A percentile compares a stretch with the other conserved stretches of the same genome.
These are phyloP conservation scores for Mesaphorura yosii DNA, from an alignment of 1,140 invertebrate species.

Conservation along the genomic window DNA sequence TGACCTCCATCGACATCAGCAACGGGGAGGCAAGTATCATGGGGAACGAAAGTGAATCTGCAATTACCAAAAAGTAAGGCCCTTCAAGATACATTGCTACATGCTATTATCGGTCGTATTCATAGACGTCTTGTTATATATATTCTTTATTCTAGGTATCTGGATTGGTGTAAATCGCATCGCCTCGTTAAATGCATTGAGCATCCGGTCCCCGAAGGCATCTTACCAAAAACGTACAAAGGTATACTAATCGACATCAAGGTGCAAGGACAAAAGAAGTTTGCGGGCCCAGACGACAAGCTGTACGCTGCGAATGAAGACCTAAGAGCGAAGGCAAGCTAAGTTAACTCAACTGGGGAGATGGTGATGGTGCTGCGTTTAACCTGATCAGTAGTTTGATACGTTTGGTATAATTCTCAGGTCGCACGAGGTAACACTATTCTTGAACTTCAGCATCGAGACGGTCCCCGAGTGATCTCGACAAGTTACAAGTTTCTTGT, in stretches of 20 bases:
- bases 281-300: slow-evolving; percentile 26
- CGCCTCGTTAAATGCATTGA: slow-evolving; percentile 23
- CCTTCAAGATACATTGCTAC: too few species aligned
- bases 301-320: slow-evolving; percentile 27
- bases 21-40: too few species aligned
- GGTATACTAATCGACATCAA: slow-evolving; percentile 30
- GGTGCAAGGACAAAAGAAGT: slow-evolving; percentile 20
- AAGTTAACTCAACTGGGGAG: too few species aligned
- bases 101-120: too few species aligned
- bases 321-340: slow-evolving; percentile 18
- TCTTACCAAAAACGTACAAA: slow-evolving; percentile 22
- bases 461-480: slow-evolving; percentile 5
- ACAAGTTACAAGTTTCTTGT: slow-evolving; percentile 35
- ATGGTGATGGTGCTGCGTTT: not conserved
- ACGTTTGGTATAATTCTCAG: slow-evolving; percentile 13
- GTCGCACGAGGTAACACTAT: slow-evolving; percentile 41
- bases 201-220: slow-evolving; percentile 20
- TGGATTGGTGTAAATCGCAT: slow-evolving; percentile 21
- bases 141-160: slow-evolving; percentile 26
- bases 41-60: too few species aligned
- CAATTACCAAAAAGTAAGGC: too few species aligned
- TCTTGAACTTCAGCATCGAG: slow-evolving; percentile 32
- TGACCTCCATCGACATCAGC: too few species aligned
- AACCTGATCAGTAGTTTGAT: not conserved
- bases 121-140: too few species aligned